Evolutionary conservation across 2,113 vertebrate species (phyloP), one percentile per base, ranked within the genome.

Genomic region (Gavia stellata): DNA sequence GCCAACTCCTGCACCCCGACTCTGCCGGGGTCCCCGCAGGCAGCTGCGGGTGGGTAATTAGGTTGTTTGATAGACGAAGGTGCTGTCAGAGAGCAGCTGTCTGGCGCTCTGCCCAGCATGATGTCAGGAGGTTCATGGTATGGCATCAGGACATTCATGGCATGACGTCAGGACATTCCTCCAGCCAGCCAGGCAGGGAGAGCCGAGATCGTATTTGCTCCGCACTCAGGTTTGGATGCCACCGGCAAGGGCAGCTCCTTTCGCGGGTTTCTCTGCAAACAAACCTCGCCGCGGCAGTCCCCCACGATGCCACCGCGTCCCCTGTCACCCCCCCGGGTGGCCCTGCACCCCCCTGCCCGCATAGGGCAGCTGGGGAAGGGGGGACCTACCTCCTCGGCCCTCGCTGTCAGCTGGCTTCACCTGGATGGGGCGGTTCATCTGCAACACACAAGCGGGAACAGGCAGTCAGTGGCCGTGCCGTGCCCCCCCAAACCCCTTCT

Each of bases 381-480:
- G 96, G 92, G 91, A 98, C 98, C 98, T 99, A 99, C 99, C 99
- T 99, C 99, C 99, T 98, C 99, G 98, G 98, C 99, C 99, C 98
- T 99, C 99, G 81, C 99, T 99, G 98, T 99, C 99, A 47, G 99
- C 99, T 42, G 99, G 99, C 96, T 99, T 99, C 99, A 99, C 99
- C 98, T 99, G 99, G 98, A 99, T 99, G 92, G 99, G 99, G 92
- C 99, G 99, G 96, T 99, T 99, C 99, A 99, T 99, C 99, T 99
- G 98, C 95, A 98, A 98, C 81, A 97, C 88, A 98, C 77, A 31
- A 94, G 73, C 0, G 14, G 92, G 85, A 86, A 92, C 1, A 1
- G 58, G 23, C 1, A 4, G 66, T 90, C 47, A 81, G 44, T 3
- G 26, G 26, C 4, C 1, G 23, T 7, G 50, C 29, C 3, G 1